These are phyloP conservation scores for Rhynchophorus ferrugineus DNA, from an alignment of 1,140 invertebrate species.

Conservation along the genomic window DNA sequence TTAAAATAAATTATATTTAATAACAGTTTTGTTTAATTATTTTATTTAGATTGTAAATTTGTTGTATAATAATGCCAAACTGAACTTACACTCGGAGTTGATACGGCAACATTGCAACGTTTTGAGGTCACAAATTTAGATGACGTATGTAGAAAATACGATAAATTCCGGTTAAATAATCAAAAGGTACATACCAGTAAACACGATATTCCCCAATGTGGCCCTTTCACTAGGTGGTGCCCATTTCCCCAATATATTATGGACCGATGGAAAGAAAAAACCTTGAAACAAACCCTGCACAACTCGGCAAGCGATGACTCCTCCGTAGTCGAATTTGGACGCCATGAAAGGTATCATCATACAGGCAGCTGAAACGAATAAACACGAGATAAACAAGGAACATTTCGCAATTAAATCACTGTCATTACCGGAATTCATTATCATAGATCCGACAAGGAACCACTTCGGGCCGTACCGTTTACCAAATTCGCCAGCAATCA, in stretches of 20 bases:
- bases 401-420: constrained; percentile 2
- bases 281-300: constrained; percentile 30
- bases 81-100: too few species aligned
- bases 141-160: too few species aligned
- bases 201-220: constrained; percentile 23
- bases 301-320: constrained; percentile 28
- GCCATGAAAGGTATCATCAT: constrained; percentile 38
- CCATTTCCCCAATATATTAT: constrained; percentile 30
- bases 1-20: too few species aligned
- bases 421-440: constrained; percentile 38
- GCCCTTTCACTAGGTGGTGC: constrained; percentile 26
- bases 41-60: too few species aligned
- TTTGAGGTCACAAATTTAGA: too few species aligned
- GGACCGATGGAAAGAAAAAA: constrained; percentile 29
- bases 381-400: not conserved
- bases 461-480: constrained; percentile 55
- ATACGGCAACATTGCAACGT: too few species aligned
- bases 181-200: too few species aligned
- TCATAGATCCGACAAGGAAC: constrained; percentile 53
- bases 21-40: too few species aligned
- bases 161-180: too few species aligned
- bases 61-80: too few species aligned
- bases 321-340: constrained; percentile 16
- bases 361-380: constrained; percentile 38
- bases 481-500: constrained; percentile 62